phyloP scores from a whole-genome alignment of 2,888 invertebrate species.

The Mesochorus sp. region DNA sequence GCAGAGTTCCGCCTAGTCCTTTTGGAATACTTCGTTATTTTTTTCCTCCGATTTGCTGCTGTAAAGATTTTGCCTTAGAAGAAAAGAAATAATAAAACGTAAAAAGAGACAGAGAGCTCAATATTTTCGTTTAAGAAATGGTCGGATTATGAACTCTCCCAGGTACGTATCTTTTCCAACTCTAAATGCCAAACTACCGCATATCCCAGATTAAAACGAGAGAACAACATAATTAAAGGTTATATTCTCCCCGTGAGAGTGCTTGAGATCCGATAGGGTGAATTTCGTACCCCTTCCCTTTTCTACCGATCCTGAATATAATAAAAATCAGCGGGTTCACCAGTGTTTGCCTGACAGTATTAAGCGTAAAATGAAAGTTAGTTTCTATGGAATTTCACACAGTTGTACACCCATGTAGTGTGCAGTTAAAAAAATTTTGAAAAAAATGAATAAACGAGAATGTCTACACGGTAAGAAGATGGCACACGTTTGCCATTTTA shows the following conservation, averaged over 20 bases:
- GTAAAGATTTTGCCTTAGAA: not conserved
- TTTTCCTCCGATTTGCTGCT: not conserved
- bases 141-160: conserved; percentile 38
- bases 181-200: conserved; percentile 25
- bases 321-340: conserved; percentile 37
- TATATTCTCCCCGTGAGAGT: conserved; percentile 8
- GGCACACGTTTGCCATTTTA: too few relatives aligned
- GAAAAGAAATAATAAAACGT: not conserved
- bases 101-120: conserved; percentile 7
- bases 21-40: conserved; percentile 36
- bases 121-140: conserved; percentile 50
- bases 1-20: conserved; percentile 16
- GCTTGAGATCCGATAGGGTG: conserved; percentile 7
- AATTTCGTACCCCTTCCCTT: conserved; percentile 21
- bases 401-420: not conserved
- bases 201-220: conserved; percentile 43
- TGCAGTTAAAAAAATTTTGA: not conserved
- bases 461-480: not conserved
- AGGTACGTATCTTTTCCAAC: conserved; percentile 1
- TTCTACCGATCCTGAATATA: conserved; percentile 43
- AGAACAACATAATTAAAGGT: conserved; percentile 50
- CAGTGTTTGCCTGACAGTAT: conserved; percentile 25
- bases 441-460: conserved; percentile 24
- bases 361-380: conserved; percentile 15
- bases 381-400: conserved; percentile 42